Base-by-base conservation (phyloP, 37 sponge, comb jelly and placozoan species). In the Agelas oroides region DNA sequence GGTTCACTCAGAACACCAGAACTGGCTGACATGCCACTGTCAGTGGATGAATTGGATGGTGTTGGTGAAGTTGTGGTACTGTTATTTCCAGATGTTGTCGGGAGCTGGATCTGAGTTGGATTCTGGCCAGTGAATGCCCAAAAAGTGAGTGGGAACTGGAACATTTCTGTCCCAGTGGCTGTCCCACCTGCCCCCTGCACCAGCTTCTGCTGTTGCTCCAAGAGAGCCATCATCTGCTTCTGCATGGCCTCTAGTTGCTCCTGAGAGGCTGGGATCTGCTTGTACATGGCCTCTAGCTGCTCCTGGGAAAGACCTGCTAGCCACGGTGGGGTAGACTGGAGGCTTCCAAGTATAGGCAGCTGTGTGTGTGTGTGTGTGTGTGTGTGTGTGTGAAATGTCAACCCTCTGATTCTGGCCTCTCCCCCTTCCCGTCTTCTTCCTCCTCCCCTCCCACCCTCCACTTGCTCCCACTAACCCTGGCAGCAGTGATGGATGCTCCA, bases 211-310 rank as follows among this genome's bases (percentile, higher is more conserved):
- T 87, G 87, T 33, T 90, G 78, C 52, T 90, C 74, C 20, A 84
- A 27, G 21, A 75, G 18, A 3, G 75, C 38, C 54, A 84, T 59
- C 73, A 89, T 66, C 76, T 90, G 73, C 56, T 78, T 79, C 90
- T 90, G 85, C 61, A 90, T 37, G 64, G 74, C 68, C 28, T 90
- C 90, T 39, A 90, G 36, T 70, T 90, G 90, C 52, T 90, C 90
- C 21, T 64, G 84, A 36, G 80, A 62, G 32, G 90, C 23, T 1
- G 79, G 79, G n/a, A 78, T 20, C 38, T 75, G 67, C 65, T 87
- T 87, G 31, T 90, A 85, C 31, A 90, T 19, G 41, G 90, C 85
- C 40, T 90, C 90, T 64, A 90, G 57, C 85, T 90, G 90, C 73
- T 90, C 90, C 41, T 79, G 90, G 35, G 85, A 73, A 58, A 65